Conservation (phyloP, 2,113 vertebrate genomes). For the Menidia beryllina region DNA sequence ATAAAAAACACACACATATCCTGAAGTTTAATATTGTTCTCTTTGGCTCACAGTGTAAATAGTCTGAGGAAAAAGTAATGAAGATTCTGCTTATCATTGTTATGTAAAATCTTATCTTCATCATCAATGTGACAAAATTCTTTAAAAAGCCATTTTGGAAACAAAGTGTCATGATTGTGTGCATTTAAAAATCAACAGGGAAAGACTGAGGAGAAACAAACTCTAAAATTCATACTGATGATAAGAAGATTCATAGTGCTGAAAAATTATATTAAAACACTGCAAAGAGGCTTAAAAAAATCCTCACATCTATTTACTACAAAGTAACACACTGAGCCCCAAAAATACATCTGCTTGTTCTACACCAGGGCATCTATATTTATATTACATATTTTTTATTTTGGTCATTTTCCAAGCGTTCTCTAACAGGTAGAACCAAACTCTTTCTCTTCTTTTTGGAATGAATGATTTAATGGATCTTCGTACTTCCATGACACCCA, state of each 20-base stretch:
- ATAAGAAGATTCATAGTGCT: background rate
- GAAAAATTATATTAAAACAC: background rate
- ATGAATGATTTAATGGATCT: background rate
- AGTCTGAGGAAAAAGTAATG: conserved; percentile 14
- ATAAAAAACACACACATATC: background rate
- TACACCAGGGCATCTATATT: background rate
- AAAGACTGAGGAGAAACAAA: background rate
- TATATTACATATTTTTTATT: too few relatives aligned
- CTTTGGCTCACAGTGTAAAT: conserved; percentile 3
- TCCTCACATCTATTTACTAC: too few relatives aligned
- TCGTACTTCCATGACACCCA: conserved; percentile 14
- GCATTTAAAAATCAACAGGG: background rate
- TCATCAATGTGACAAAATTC: background rate
- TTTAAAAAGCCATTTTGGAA: background rate
- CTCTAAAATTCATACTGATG: background rate
- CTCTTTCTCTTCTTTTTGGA: background rate
- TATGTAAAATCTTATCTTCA: background rate
- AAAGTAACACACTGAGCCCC: too few relatives aligned
- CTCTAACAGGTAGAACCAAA: conserved; percentile 7
- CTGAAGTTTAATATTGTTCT: background rate
- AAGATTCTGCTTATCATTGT: conserved; percentile 30
- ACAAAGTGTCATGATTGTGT: background rate
- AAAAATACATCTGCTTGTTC: too few relatives aligned
- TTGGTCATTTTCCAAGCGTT: background rate
- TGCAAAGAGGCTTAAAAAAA: too few relatives aligned